phyloP scores from a whole-genome alignment of 2,113 vertebrate genomes.

The Syngnathus scovelli region DNA sequence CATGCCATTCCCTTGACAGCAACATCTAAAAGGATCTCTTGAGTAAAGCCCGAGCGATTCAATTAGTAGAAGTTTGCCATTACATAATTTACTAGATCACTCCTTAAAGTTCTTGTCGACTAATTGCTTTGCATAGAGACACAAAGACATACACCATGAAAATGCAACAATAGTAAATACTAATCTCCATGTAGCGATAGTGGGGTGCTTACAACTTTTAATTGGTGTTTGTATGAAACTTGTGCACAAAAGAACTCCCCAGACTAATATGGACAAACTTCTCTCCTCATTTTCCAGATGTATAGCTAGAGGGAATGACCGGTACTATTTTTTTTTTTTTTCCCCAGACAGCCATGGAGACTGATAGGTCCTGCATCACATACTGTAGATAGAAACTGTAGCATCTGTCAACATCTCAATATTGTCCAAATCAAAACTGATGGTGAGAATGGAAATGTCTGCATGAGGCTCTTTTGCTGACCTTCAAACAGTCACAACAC shows the following conservation, averaged over 20 bases:
- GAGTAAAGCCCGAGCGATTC: conserved; percentile 60
- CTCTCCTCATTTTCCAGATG: conserved; percentile 36
- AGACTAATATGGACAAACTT: conserved; percentile 30
- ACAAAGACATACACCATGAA: conserved; percentile 16
- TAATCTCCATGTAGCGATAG: conserved; percentile 12
- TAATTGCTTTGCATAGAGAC: conserved; percentile 40
- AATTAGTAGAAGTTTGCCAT: conserved; percentile 72
- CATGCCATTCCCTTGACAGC: conserved; percentile 63
- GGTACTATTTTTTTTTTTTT: too few relatives aligned
- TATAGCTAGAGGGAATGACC: conserved; percentile 29
- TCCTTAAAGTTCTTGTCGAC: conserved; percentile 54
- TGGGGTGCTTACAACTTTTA: conserved; percentile 23
- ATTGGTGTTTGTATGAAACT: conserved; percentile 38
- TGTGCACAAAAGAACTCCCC: conserved; percentile 30
- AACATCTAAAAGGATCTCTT: conserved; percentile 55
- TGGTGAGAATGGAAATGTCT: neutral
- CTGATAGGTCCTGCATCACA: neutral
- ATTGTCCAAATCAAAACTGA: conserved; percentile 14
- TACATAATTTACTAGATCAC: conserved; percentile 57
- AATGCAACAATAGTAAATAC: conserved; percentile 11
- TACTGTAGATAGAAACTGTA: conserved; percentile 13
- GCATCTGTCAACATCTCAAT: conserved; percentile 20
- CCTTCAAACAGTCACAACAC: conserved; percentile 35
- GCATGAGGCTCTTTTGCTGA: conserved; percentile 12
- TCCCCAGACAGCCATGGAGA: too few relatives aligned